Evolutionary conservation across 2,888 invertebrate species (phyloP).

Genomic region (Drosophila siamana): DNA sequence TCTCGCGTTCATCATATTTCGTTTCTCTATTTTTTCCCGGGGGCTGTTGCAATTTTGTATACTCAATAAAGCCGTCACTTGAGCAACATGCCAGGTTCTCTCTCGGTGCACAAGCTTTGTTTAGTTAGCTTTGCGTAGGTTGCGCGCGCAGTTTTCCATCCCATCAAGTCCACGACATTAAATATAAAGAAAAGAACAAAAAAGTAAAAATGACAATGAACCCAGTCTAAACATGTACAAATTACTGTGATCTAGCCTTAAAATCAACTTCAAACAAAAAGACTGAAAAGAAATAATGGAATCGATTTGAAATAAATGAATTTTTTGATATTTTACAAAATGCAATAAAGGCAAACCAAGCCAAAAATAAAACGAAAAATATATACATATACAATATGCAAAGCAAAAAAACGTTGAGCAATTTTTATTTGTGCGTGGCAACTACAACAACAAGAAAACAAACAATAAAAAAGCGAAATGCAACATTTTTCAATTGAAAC

Average conservation of each 20-base stretch:
- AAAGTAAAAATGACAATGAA: neutral
- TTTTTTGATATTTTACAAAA: conserved; percentile 34
- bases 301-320: conserved; percentile 28
- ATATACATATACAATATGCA: conserved; percentile 11
- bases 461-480: conserved; percentile 61
- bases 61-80: conserved; percentile 62
- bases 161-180: conserved; percentile 29
- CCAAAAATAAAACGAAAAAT: conserved; percentile 21
- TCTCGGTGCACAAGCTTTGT: conserved; percentile 11
- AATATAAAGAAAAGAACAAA: conserved; percentile 6
- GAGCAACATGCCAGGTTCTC: conserved; percentile 58
- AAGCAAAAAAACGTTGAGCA: conserved; percentile 50
- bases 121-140: conserved; percentile 1
- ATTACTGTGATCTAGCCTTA: conserved; percentile 50
- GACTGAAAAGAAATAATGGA: conserved; percentile 37
- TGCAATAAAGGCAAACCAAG: conserved; percentile 49
- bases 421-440: conserved; percentile 64
- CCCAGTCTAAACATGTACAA: conserved; percentile 39
- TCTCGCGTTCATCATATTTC: conserved; percentile 16
- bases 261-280: conserved; percentile 40
- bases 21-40: conserved; percentile 20
- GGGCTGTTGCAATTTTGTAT: conserved; percentile 58
- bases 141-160: conserved; percentile 14
- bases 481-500: conserved; percentile 54
- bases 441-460: conserved; percentile 31